Evolutionary conservation across 2,113 vertebrate species (phyloP).

Genomic region (Lamprotornis superbus): DNA sequence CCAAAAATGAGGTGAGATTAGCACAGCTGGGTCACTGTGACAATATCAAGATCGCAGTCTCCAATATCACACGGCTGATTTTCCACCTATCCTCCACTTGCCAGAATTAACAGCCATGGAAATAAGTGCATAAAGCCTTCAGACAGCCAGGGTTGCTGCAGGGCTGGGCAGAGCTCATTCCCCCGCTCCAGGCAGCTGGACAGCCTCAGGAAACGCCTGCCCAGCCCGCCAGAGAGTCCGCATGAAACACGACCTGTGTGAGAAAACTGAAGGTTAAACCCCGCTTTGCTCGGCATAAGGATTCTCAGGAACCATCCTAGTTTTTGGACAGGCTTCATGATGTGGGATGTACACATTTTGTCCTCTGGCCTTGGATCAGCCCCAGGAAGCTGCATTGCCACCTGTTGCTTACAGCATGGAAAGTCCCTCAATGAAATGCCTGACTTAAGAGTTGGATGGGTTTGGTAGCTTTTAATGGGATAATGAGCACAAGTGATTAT

Average conservation of each 20-base stretch:
- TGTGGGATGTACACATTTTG: background rate
- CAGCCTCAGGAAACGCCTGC: background rate
- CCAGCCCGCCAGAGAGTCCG: background rate
- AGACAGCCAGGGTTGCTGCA: background rate
- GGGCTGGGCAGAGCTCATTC: background rate
- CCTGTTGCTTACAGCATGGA: slow-evolving; percentile 53
- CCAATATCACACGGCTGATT: background rate
- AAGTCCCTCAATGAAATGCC: slow-evolving; percentile 49
- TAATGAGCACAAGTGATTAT: background rate
- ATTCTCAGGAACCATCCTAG: background rate
- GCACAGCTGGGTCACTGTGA: background rate
- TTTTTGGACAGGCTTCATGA: background rate
- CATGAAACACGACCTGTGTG: slow-evolving; percentile 10
- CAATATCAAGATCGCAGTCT: background rate
- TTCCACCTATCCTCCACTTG: background rate
- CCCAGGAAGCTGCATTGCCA: slow-evolving; percentile 2
- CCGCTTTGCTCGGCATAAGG: background rate
- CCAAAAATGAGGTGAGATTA: slow-evolving; percentile 31
- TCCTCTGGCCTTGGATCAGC: background rate
- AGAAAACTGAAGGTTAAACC: slow-evolving; percentile 1
- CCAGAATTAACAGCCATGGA: slow-evolving; percentile 18
- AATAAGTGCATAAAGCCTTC: background rate
- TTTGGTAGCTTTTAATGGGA: background rate
- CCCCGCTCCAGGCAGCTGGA: background rate
- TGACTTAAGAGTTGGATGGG: background rate